Evolutionary conservation across 2,797 vertebrate genomes (phyloP).

Genomic region (Molossus molossus): DNA sequence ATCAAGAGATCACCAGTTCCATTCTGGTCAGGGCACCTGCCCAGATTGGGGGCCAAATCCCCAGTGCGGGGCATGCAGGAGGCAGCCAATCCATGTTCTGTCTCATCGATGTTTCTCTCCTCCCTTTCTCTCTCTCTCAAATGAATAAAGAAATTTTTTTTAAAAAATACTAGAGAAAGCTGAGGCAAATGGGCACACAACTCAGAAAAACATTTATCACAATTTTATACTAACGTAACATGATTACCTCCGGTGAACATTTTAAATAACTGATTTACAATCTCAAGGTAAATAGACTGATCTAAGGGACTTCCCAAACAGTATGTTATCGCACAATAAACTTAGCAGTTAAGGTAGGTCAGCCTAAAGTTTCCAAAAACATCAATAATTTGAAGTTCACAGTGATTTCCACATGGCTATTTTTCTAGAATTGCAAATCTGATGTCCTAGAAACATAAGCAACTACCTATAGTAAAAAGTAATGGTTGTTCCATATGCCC

Average conservation of each 20-base stretch:
- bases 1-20: too few species aligned
- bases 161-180: conserved; percentile 16
- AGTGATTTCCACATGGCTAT: not conserved
- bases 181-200: not conserved
- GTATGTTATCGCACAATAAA: not conserved
- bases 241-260: not conserved
- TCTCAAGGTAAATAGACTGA: not conserved
- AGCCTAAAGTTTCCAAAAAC: not conserved
- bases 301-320: not conserved
- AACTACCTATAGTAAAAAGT: not conserved
- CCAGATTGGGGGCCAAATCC: too few species aligned
- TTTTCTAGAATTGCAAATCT: conserved; percentile 33
- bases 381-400: conserved; percentile 23
- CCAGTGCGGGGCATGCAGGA: too few species aligned
- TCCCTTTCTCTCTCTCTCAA: too few species aligned
- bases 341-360: not conserved
- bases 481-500: not conserved
- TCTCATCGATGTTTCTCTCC: too few species aligned
- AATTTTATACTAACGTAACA: not conserved
- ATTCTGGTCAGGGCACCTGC: too few species aligned
- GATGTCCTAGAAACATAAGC: not conserved
- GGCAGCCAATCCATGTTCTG: too few species aligned
- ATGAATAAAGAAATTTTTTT: too few species aligned
- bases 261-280: conserved; percentile 35
- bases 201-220: conserved; percentile 16